Evolutionary conservation across 2,797 vertebrate genomes (phyloP), one percentile per base, ranked within the genome.

Genomic region (Tamandua tetradactyla): DNA sequence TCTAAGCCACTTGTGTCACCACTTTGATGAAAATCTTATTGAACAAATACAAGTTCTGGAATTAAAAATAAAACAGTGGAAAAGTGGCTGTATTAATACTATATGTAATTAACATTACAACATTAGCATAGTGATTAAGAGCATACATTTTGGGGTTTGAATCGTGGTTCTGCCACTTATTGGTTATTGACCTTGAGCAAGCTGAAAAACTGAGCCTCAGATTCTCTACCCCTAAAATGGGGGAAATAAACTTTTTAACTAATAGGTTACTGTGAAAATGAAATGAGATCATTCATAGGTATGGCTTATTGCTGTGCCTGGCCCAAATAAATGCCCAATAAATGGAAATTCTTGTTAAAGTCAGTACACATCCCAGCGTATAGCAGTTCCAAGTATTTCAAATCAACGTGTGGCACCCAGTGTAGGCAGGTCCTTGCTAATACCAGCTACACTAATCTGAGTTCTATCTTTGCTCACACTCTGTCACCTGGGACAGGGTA

Each of bases 281-380:
- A 87, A 79, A 40, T 47, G 47, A 75, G 37, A 42, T 91, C n/a
- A 89, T 55, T 76, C 22, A 40, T 2, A 62, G 5, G 14, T 8
- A 25, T 32, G 25, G 35, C 30, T 88, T 83, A 55, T 37, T 47
- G 42, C 10, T 57, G 35, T 47, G 42, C 69, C 40, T 68, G 75
- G 30, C 30, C 84, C 92, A 81, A 92, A 83, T 61, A 81, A 95
- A 79, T n/a, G 40, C 15, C 81, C 83, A 94, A n/a, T 61, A 83
- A 55, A 68, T 40, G 72, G 74, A 82, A 95, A 81, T 20, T 52
- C 78, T 61, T 76, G 72, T 57, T 68, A 72, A 89, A 15, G 47
- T 40, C 35, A 87, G 66, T 23, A 40, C 11, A 49, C 3, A 25
- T 23, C n/a, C 66, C 83, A 42, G 4, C 57, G 80, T 27, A 47